Evolutionary conservation across 2,888 invertebrate species (phyloP).

Genomic region (Cephus runcator): DNA sequence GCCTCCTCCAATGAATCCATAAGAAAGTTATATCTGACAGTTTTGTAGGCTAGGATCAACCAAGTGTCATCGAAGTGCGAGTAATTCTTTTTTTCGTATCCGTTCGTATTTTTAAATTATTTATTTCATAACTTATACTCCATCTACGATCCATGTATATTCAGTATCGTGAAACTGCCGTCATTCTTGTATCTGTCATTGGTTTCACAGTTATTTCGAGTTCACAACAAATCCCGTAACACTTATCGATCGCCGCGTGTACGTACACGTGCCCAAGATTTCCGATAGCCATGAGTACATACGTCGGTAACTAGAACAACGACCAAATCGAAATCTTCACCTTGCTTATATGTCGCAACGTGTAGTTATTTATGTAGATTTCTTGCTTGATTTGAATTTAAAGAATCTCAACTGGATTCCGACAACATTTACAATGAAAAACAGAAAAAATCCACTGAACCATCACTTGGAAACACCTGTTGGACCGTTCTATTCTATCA

Average conservation of each 20-base stretch:
- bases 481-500: background rate
- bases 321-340: background rate
- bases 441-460: background rate
- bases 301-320: background rate
- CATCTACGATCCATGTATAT: background rate
- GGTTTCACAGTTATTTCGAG: background rate
- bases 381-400: background rate
- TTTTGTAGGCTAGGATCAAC: background rate
- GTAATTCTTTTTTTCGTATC: background rate
- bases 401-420: background rate
- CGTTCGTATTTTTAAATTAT: background rate
- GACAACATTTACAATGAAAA: background rate
- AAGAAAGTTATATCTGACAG: background rate
- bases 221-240: background rate
- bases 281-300: background rate
- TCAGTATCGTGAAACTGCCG: background rate
- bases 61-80: background rate
- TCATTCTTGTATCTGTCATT: background rate
- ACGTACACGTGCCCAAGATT: background rate
- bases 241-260: background rate
- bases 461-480: background rate
- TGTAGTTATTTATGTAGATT: background rate
- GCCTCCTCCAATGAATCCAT: background rate
- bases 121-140: background rate
- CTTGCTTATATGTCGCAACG: background rate